These are phyloP conservation scores for Thamnophis sirtalis DNA, from an alignment of 2,113 vertebrate genomes.

Conservation along the genomic window DNA sequence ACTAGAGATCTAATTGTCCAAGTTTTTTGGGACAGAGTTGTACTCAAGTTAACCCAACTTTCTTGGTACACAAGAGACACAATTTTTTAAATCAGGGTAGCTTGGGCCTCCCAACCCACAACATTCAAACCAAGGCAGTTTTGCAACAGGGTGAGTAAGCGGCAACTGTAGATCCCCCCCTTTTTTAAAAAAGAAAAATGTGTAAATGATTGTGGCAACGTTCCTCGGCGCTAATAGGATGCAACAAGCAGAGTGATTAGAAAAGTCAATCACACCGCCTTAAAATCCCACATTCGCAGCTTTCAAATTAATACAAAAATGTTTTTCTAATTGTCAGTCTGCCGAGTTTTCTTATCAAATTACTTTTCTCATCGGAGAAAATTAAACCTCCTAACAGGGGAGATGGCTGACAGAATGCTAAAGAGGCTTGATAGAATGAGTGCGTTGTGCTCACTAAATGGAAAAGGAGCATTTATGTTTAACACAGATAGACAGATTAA, in stretches of 20 bases:
- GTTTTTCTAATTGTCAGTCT: conserved; percentile 21
- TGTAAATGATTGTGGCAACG: neutral
- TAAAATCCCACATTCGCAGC: conserved; percentile 7
- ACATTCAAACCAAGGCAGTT: neutral
- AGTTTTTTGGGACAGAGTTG: neutral
- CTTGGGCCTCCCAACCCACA: neutral
- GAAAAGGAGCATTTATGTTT: neutral
- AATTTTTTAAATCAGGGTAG: neutral
- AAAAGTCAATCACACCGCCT: conserved; percentile 4
- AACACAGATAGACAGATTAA: neutral
- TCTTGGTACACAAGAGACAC: neutral
- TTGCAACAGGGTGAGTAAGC: neutral
- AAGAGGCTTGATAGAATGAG: neutral
- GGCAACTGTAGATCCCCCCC: neutral
- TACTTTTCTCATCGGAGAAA: conserved; percentile 4
- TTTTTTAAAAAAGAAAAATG: neutral
- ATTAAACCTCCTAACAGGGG: neutral
- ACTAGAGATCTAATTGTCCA: neutral
- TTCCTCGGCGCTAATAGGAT: conserved; percentile 4
- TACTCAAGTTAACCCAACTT: neutral
- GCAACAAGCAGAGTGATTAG: conserved; percentile 27
- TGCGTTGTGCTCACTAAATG: neutral
- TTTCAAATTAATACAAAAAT: conserved; percentile 35
- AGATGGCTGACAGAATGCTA: neutral
- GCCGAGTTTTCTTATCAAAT: conserved; percentile 16